Percentiles rank a stretch among this genome's conserved stretches.
phyloP scores from a whole-genome alignment of 2,113 vertebrate genomes.

The Crotalus helleri region DNA sequence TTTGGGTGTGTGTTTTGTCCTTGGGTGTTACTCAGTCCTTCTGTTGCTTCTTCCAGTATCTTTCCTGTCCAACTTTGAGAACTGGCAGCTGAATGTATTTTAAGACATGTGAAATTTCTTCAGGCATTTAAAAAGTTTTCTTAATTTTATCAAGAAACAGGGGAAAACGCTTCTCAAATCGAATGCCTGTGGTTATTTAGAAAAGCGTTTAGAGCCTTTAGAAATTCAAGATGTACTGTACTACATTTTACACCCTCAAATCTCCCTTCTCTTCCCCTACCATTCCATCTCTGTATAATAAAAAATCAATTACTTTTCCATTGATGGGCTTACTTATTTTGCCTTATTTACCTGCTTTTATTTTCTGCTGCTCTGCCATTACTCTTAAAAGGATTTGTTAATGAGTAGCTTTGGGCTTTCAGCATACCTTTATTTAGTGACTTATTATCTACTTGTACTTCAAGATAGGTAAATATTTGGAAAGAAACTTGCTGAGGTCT shows the following conservation, averaged over 20 bases:
- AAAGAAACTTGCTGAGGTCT: not conserved
- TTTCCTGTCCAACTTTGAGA: not conserved
- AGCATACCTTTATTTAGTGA: not conserved
- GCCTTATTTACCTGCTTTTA: not conserved
- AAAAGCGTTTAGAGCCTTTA: not conserved
- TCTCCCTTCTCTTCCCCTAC: not conserved
- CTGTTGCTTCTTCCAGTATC: not conserved
- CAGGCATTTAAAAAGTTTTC: not conserved
- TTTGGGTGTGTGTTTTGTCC: not conserved
- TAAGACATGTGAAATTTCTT: conserved; percentile 1
- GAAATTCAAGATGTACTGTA: not conserved
- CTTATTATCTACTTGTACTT: not conserved
- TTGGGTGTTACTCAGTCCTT: too few species aligned
- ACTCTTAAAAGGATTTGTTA: not conserved
- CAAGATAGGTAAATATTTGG: not conserved
- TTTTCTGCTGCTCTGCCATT: not conserved
- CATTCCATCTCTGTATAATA: not conserved
- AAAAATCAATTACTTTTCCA: not conserved
- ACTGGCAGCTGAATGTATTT: conserved; percentile 19
- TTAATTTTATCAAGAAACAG: too few species aligned
- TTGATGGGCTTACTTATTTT: not conserved
- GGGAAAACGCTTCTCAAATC: not conserved
- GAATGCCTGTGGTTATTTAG: not conserved
- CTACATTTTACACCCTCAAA: not conserved
- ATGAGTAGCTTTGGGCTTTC: not conserved